Conservation (phyloP, 2,113 vertebrate species). For the Coracopsis vasa region DNA sequence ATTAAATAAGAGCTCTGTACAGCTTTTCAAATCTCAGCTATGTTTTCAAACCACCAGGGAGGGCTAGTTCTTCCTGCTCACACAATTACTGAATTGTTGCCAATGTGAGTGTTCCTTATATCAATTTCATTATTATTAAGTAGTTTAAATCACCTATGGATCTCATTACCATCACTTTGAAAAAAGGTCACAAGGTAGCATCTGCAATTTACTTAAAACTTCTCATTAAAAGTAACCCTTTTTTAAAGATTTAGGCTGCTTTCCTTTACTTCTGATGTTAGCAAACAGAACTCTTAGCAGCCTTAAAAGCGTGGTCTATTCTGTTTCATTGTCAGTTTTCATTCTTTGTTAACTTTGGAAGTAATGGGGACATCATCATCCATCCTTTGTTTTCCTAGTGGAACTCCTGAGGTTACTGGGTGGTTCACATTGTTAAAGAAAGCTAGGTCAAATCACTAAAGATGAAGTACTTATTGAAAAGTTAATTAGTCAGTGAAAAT, state of each 20-base stretch:
- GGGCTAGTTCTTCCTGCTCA: slow-evolving; percentile 54
- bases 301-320: rapidly evolving
- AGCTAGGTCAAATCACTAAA: slow-evolving; percentile 16
- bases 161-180: not conserved
- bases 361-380: not conserved
- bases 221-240: not conserved
- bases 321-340: not conserved
- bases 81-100: slow-evolving; percentile 52
- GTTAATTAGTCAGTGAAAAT: slow-evolving; percentile 42
- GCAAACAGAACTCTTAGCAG: not conserved
- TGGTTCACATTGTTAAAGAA: not conserved
- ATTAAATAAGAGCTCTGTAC: slow-evolving; percentile 45
- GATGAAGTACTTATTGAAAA: slow-evolving; percentile 18
- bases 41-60: slow-evolving; percentile 66
- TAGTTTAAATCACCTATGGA: slow-evolving; percentile 11
- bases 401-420: not conserved
- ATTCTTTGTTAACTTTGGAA: not conserved
- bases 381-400: not conserved
- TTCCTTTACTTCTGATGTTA: not conserved
- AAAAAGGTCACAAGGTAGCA: not conserved
- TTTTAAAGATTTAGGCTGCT: not conserved
- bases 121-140: slow-evolving; percentile 54
- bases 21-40: slow-evolving; percentile 51
- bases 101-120: not conserved
- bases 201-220: slow-evolving; percentile 23